A percentile compares a stretch with the other conserved stretches of the same genome.
phyloP scores from a whole-genome alignment of 2,113 vertebrate species.

The Anguilla japonica region DNA sequence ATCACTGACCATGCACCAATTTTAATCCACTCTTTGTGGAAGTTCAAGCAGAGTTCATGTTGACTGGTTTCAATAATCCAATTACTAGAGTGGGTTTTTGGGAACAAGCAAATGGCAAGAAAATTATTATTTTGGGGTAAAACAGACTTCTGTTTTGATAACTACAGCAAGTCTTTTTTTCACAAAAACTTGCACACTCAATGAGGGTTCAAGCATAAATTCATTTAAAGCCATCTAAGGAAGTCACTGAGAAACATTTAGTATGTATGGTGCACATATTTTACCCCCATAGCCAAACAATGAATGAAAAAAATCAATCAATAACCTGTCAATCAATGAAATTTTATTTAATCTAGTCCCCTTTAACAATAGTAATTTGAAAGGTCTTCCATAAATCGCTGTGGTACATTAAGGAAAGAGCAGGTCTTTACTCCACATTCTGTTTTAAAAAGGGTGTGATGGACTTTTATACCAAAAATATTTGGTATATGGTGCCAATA shows the following conservation, averaged over 20 bases:
- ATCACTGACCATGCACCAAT: too few relatives aligned
- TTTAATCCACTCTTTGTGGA: too few relatives aligned
- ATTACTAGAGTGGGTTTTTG: not conserved
- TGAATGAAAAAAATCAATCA: not conserved
- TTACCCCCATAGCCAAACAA: not conserved
- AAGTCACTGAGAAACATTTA: too few relatives aligned
- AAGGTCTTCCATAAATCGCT: not conserved
- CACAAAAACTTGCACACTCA: not conserved
- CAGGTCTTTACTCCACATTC: too few relatives aligned
- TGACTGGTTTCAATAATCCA: not conserved
- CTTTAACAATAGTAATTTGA: not conserved
- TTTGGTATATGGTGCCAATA: not conserved
- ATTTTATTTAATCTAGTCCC: not conserved
- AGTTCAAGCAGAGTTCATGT: not conserved
- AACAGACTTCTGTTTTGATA: not conserved
- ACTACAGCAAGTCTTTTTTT: not conserved
- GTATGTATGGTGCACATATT: too few relatives aligned
- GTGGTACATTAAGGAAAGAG: too few relatives aligned
- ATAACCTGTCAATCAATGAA: not conserved
- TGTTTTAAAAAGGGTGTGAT: not conserved
- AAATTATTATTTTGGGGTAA: not conserved
- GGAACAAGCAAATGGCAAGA: not conserved
- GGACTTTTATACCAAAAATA: not conserved
- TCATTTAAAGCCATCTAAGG: too few relatives aligned
- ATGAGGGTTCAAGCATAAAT: not conserved